These are phyloP conservation scores for Heliothis subflexa DNA, from an alignment of 1,140 invertebrate genomes.

Conservation along the genomic window DNA sequence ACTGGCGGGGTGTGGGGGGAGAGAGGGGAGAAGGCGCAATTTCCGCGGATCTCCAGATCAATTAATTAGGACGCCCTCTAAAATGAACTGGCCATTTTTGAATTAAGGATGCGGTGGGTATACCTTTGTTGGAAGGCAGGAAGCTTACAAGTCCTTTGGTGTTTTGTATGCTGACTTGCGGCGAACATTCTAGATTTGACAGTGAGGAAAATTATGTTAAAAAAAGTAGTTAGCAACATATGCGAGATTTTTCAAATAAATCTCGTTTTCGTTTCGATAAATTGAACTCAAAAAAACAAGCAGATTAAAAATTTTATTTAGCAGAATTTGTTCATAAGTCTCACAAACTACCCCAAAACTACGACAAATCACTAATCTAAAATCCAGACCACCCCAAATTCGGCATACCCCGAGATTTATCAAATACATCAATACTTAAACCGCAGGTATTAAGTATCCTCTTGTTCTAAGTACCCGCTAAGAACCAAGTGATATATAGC, in stretches of 20 bases:
- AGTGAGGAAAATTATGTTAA: not conserved
- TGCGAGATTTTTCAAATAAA: no score
- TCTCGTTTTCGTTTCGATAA: no score
- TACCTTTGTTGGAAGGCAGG: constrained; percentile 12
- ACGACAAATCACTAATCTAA: no score
- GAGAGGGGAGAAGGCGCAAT: constrained; percentile 64
- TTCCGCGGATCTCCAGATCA: constrained; percentile 80
- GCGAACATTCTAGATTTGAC: not conserved
- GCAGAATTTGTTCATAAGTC: no score
- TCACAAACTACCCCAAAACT: no score
- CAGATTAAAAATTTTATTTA: no score
- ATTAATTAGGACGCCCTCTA: constrained; percentile 80
- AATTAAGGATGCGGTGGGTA: constrained; percentile 58
- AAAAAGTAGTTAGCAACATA: not conserved
- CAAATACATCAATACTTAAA: constrained; percentile 26
- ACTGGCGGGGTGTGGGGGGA: constrained; percentile 54
- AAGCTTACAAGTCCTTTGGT: constrained; percentile 10
- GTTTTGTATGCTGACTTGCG: not conserved
- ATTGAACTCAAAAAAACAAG: no score
- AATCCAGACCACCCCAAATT: not conserved
- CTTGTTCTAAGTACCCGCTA: constrained; percentile 27
- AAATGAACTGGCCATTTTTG: constrained; percentile 77
- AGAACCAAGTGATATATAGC: constrained; percentile 35
- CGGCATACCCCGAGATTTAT: not conserved
- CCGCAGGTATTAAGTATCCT: constrained; percentile 17